A percentile compares a stretch with the other conserved stretches of the same genome.
These are phyloP conservation scores for Dicentrarchus labrax DNA, from an alignment of 2,113 vertebrate species.

Conservation along the genomic window DNA sequence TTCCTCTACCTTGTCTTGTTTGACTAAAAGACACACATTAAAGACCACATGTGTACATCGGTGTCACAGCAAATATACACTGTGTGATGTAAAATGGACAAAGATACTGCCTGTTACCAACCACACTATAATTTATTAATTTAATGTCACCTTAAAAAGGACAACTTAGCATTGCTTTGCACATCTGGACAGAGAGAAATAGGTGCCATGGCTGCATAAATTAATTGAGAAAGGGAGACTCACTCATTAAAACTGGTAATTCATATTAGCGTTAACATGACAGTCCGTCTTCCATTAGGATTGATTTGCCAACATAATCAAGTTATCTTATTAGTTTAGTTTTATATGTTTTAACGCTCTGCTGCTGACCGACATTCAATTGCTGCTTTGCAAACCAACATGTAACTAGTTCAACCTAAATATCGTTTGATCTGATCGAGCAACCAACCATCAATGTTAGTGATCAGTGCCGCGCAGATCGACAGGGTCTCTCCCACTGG, in stretches of 20 bases:
- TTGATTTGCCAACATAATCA: neutral
- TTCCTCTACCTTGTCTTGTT: neutral
- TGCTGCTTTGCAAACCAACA: conserved; percentile 6
- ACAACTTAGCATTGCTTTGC: neutral
- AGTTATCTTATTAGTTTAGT: too few relatives aligned
- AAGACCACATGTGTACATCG: neutral
- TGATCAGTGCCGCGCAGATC: neutral
- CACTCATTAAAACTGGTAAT: neutral
- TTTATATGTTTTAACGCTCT: neutral
- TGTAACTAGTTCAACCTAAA: neutral
- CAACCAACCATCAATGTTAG: neutral
- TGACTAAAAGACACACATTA: neutral
- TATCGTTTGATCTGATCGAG: neutral
- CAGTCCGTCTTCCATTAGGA: neutral
- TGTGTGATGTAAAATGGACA: neutral
- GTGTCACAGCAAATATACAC: neutral
- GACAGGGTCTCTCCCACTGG: neutral
- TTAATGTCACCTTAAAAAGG: neutral
- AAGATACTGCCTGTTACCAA: neutral
- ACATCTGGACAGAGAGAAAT: neutral
- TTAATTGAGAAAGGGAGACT: neutral
- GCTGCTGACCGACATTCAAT: neutral
- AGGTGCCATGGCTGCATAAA: neutral
- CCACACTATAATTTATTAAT: neutral
- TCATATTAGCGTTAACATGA: neutral